Evolutionary conservation across 2,797 vertebrate species (phyloP).

Genomic region (Liparis tanakae): DNA sequence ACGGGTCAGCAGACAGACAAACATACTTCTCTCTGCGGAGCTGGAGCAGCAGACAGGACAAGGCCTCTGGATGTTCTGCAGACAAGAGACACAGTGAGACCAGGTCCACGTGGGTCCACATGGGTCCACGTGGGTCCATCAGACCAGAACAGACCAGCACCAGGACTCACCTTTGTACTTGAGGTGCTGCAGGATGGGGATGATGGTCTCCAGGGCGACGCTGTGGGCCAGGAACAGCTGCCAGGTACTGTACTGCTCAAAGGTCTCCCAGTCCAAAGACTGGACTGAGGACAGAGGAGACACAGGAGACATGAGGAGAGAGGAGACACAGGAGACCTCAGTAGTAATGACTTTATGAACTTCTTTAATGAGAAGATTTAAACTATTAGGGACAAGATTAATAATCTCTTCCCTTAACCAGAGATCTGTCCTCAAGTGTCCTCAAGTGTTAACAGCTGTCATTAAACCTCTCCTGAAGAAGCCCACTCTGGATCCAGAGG

Average conservation of each 20-base stretch:
- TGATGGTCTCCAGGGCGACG: conserved; percentile 94
- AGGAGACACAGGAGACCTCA: background rate
- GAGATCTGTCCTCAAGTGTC: no score
- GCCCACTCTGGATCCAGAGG: no score
- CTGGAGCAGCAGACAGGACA: conserved; percentile 94
- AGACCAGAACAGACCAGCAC: background rate
- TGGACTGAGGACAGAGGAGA: conserved; percentile 82
- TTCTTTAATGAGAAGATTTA: no score
- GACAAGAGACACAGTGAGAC: background rate
- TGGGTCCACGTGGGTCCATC: no score
- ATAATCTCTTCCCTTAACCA: no score
- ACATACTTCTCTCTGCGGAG: conserved; percentile 92
- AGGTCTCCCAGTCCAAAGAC: conserved; percentile 97
- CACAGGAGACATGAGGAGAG: background rate
- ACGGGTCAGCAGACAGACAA: no score
- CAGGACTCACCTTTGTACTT: conserved; percentile 91
- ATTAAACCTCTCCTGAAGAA: no score
- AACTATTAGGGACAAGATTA: no score
- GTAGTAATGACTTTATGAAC: no score
- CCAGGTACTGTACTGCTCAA: conserved; percentile 98
- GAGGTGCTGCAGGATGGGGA: conserved; percentile 96
- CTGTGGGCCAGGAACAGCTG: conserved; percentile 96
- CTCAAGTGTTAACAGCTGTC: no score
- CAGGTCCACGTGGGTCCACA: no score
- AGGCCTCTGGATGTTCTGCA: conserved; percentile 93